Evolutionary conservation across 2,113 vertebrate genomes (phyloP).

Genomic region (Oncorhynchus clarkii): DNA sequence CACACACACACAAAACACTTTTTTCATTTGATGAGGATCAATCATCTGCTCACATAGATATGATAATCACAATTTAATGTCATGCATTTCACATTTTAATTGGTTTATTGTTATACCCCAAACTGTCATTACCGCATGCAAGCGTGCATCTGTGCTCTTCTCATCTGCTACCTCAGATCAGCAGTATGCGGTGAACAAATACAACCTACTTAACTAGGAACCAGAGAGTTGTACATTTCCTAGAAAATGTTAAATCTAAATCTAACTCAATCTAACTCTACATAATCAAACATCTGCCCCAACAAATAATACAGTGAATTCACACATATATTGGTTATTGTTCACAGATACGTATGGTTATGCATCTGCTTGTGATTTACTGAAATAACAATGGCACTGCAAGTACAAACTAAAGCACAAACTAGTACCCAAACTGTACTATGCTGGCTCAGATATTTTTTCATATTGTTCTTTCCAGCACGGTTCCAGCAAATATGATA

Average conservation of each 20-base stretch:
- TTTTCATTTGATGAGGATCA: slow-evolving; percentile 63
- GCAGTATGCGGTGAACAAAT: slow-evolving; percentile 5
- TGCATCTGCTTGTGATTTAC: neutral
- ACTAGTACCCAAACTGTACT: too few relatives aligned
- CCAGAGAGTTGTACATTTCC: neutral
- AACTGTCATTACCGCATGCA: slow-evolving; percentile 53
- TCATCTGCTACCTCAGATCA: slow-evolving; percentile 40
- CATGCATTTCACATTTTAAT: slow-evolving; percentile 67
- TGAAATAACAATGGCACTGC: neutral
- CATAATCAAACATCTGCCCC: neutral
- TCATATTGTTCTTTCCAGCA: too few relatives aligned
- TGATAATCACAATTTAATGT: slow-evolving; percentile 64
- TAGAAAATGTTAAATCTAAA: neutral
- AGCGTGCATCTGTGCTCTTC: slow-evolving; percentile 38
- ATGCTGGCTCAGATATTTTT: too few relatives aligned
- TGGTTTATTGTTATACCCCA: slow-evolving; percentile 61
- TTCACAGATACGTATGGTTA: neutral
- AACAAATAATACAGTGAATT: neutral
- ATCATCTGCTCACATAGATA: slow-evolving; percentile 53
- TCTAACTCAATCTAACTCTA: neutral
- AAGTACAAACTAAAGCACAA: too few relatives aligned
- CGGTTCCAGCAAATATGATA: too few relatives aligned
- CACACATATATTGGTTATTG: neutral
- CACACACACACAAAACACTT: slow-evolving; percentile 14
- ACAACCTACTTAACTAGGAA: neutral